Conservation (phyloP, 1,140 invertebrate genomes). For the Glomeris maerens region DNA sequence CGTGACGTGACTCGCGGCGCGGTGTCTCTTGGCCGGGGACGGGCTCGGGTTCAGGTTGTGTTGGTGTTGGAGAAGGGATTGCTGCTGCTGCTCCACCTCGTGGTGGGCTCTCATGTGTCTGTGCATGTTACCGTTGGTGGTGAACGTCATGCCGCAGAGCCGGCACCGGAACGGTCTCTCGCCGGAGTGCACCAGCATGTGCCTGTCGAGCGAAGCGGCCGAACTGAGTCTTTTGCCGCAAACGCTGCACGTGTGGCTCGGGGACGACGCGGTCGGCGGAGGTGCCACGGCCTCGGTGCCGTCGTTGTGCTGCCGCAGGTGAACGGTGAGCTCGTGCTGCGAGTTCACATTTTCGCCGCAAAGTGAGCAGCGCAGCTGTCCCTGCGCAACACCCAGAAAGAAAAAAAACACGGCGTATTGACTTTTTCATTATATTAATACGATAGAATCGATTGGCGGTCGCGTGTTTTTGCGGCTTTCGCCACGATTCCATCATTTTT, state of each 20-base stretch:
- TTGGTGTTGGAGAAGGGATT: not conserved
- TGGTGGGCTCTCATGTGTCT: conserved; percentile 60
- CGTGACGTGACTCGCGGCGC: no score
- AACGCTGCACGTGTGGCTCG: conserved; percentile 34
- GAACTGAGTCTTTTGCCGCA: conserved; percentile 48
- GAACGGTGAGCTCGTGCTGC: conserved; percentile 49
- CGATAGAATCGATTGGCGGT: no score
- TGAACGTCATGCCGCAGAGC: conserved; percentile 64
- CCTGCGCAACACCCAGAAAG: no score
- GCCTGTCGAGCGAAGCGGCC: conserved; percentile 42
- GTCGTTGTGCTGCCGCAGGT: conserved; percentile 50
- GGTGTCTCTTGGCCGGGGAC: no score
- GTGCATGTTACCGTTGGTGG: conserved; percentile 78
- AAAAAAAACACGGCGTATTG: no score
- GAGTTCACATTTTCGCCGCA: conserved; percentile 43
- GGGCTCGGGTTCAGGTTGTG: no score
- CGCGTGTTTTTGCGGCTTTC: no score
- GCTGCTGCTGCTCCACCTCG: conserved; percentile 9
- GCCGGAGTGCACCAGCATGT: conserved; percentile 22
- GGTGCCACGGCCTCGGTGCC: conserved; percentile 27
- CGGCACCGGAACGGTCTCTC: conserved; percentile 40
- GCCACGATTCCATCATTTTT: no score
- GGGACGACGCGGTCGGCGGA: conserved; percentile 17
- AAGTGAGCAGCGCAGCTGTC: conserved; percentile 49
- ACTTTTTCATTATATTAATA: no score